Percentiles rank a stretch among this genome's conserved stretches.
These are phyloP conservation scores for Thymallus thymallus DNA, from an alignment of 2,113 vertebrate species.

Conservation along the genomic window DNA sequence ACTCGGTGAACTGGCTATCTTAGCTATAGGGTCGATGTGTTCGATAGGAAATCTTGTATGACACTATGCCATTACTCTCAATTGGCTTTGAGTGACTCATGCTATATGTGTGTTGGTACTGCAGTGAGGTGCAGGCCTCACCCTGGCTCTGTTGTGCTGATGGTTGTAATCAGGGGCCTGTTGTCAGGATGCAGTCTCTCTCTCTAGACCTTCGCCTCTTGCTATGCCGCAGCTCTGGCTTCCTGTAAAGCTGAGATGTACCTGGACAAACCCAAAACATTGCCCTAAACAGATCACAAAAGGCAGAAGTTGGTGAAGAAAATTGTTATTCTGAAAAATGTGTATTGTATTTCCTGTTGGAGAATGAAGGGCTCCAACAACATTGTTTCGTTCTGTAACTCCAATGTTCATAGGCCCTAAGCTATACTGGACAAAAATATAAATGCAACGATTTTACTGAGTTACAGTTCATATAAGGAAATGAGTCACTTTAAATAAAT, in stretches of 20 bases:
- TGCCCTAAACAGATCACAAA: too few relatives aligned
- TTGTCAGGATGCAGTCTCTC: conserved; percentile 57
- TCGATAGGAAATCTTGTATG: neutral
- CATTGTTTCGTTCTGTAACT: too few relatives aligned
- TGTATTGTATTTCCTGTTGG: neutral
- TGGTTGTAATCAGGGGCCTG: conserved; percentile 61
- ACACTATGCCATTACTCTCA: neutral
- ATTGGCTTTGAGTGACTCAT: conserved; percentile 47
- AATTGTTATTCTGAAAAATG: neutral
- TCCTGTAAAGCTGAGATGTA: conserved; percentile 64
- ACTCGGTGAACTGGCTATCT: neutral
- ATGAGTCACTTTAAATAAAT: too few relatives aligned
- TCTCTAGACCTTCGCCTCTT: conserved; percentile 30
- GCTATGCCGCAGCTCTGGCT: conserved; percentile 58
- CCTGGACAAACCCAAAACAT: conserved; percentile 41
- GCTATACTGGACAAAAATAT: too few relatives aligned
- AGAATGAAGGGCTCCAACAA: neutral
- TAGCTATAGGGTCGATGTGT: neutral
- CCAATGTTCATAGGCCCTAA: too few relatives aligned
- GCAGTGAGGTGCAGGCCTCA: conserved; percentile 52
- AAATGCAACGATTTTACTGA: too few relatives aligned
- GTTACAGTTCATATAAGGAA: too few relatives aligned
- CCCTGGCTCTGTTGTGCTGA: conserved; percentile 49
- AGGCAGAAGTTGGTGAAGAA: too few relatives aligned
- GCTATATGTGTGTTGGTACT: conserved; percentile 40